These are phyloP conservation scores for Sceliomorpha sp. DNA, from an alignment of 2,888 invertebrate genomes.

Conservation along the genomic window DNA sequence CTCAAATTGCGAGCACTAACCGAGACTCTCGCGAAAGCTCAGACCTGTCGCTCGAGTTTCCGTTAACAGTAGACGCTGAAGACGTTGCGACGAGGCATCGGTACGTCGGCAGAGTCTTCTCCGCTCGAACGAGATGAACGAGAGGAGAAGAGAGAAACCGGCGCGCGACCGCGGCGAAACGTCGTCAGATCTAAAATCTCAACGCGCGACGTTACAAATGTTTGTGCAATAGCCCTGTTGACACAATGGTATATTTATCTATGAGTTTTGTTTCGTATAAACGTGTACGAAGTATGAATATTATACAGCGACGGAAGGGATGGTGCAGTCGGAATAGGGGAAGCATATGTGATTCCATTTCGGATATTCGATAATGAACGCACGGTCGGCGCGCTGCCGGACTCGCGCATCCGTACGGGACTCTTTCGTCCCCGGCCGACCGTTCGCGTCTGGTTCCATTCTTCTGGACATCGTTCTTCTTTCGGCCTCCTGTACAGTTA, in stretches of 20 bases:
- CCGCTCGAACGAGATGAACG: no score
- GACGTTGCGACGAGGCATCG: no score
- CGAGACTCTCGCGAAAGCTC: conserved; percentile 13
- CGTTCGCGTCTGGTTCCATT: no score
- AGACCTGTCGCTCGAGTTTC: conserved; percentile 22
- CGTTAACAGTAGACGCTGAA: conserved; percentile 16
- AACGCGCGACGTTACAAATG: conserved; percentile 6
- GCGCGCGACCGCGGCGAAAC: no score
- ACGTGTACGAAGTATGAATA: conserved; percentile 54
- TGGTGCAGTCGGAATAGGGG: conserved; percentile 55
- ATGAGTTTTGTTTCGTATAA: conserved; percentile 48
- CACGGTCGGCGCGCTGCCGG: conserved; percentile 2
- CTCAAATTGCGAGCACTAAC: conserved; percentile 43
- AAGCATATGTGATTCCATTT: conserved; percentile 52
- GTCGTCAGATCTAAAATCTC: no score
- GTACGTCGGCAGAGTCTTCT: no score
- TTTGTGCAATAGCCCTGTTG: conserved; percentile 52
- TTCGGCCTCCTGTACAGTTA: conserved; percentile 59
- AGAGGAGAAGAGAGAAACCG: no score
- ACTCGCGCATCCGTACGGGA: no score
- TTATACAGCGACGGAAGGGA: conserved; percentile 58
- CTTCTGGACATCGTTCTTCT: no score
- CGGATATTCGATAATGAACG: conserved; percentile 40
- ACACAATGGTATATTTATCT: conserved; percentile 44
- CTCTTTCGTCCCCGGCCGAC: no score